Evolutionary conservation across 2,888 invertebrate species (phyloP), one percentile per base, ranked within the genome.

Genomic region (Leucozona laternaria): DNA sequence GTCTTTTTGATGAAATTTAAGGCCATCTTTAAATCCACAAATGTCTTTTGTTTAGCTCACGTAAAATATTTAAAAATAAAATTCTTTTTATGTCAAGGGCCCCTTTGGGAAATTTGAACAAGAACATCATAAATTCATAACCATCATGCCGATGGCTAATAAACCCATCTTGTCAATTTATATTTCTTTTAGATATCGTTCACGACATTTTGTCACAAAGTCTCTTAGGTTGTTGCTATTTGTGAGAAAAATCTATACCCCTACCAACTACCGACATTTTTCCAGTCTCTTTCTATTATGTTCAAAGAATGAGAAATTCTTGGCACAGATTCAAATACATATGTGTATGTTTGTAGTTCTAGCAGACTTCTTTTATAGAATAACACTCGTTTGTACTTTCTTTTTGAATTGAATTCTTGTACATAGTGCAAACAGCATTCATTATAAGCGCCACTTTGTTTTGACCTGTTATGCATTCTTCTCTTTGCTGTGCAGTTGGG

Each of bases 301-400:
- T 55, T 60, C 25, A 6, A 37, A 17, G 17, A 31, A 57, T 43
- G 11, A 22, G 11, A 13, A 8, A 34, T 43, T 72, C 82, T 78
- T 82, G 82, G 82, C 82, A 78, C 50, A 43, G 50, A 68, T 82
- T 68, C 82, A 82, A 82, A 82, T 34, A 43, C 6, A n/a, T n/a
- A n/a, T n/a, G n/a, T n/a, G n/a, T n/a, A n/a, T n/a, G n/a, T n/a
- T n/a, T n/a, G n/a, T n/a, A 53, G 22, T 34, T 20, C 20, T 20
- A 34, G n/a, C 20, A 64, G 45, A 34, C 57, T 28, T 28, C 40
- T 37, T 37, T 31, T 55, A 48, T 34, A 11, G 15, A 70, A 68
- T 75, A 75, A 55, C 40, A 60, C 15, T 31, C 48, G 37, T 55
- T 68, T 62, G 40, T 68, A 62, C 45, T 60, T 62, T 77, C 58